Evolutionary conservation across 2,888 invertebrate species (phyloP), one percentile per base, ranked within the genome.

Genomic region (Panzeria rudis): DNA sequence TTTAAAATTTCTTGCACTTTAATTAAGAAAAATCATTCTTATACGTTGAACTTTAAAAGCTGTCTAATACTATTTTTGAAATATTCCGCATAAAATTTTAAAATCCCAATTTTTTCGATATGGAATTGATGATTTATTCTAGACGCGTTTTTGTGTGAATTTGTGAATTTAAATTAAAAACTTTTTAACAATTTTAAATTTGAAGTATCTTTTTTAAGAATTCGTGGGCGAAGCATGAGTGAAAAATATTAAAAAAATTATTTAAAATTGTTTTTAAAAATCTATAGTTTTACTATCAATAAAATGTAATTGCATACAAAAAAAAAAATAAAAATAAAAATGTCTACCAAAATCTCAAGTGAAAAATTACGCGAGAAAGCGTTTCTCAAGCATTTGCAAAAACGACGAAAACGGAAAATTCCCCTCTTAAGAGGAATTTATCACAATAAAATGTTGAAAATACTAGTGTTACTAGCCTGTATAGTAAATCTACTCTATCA

Each of bases 281-380:
- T 38, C 3, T 11, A 66, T 25, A n/a, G 52, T 56, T n/a, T 17
- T 17, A 2, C 35, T 50, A 50, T 4, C 29, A 32, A 23, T 62
- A 61, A 59, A 69, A 83, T 76, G 76, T 78, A 56, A 81, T 38
- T 84, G 72, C 47, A 47, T 9, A 47, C 3, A 17, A 83, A 66
- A 69, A 84, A 82, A 73, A n/a, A 23, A 76, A 75, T 41, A 59
- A 44, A 38, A 11, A 38, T 38, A 29, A 69, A 78, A 62, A 83
- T 83, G 83, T 78, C 76, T 50, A 47, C 41, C 41, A 76, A 73
- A 82, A 61, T 29, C 13, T 69, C 73, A 62, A 82, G 69, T 50
- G 82, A 82, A 52, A 87, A 85, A 86, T 84, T 87, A 68, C 88
- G 89, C 87, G 88, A 86, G 84, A 86, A 89, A 86, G 87, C 90